Percentiles rank a stretch among this genome's conserved stretches.
Conservation (phyloP, 2,797 vertebrate genomes). For the Jordanella pulchra region DNA sequence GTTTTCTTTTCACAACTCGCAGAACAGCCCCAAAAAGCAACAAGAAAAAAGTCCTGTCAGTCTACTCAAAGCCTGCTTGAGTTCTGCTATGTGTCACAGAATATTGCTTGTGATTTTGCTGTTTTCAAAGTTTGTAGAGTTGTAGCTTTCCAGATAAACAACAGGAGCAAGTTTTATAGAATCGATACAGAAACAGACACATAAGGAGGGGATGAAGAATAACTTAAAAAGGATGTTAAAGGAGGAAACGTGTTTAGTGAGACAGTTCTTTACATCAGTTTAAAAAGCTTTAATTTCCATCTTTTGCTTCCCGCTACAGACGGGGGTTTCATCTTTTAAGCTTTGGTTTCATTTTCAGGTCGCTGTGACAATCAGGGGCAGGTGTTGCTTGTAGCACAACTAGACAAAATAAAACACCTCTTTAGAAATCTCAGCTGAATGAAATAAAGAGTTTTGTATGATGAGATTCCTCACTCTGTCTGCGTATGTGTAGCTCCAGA, state of each 20-base stretch:
- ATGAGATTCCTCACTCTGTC: slow-evolving; percentile 85
- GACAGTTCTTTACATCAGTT: background rate
- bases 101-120: slow-evolving; percentile 11
- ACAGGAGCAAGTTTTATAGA: slow-evolving; percentile 4
- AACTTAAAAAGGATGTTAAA: slow-evolving; percentile 14
- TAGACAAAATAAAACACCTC: too few relatives aligned
- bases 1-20: slow-evolving; percentile 25
- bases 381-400: background rate
- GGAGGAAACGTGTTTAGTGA: background rate
- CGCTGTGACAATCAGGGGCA: background rate
- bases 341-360: slow-evolving; percentile 40
- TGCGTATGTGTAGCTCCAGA: slow-evolving; percentile 98
- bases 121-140: slow-evolving; percentile 3
- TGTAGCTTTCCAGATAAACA: background rate
- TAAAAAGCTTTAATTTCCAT: slow-evolving; percentile 7
- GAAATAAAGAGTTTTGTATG: background rate
- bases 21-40: background rate
- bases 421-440: background rate
- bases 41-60: slow-evolving; percentile 1
- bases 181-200: background rate
- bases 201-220: background rate
- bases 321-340: background rate
- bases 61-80: slow-evolving; percentile 16
- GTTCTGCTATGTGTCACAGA: slow-evolving; percentile 25
- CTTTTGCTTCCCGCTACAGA: slow-evolving; percentile 5